These are phyloP conservation scores for Romanogobio albipinnatus DNA, from an alignment of 2,113 vertebrate species.

Conservation along the genomic window DNA sequence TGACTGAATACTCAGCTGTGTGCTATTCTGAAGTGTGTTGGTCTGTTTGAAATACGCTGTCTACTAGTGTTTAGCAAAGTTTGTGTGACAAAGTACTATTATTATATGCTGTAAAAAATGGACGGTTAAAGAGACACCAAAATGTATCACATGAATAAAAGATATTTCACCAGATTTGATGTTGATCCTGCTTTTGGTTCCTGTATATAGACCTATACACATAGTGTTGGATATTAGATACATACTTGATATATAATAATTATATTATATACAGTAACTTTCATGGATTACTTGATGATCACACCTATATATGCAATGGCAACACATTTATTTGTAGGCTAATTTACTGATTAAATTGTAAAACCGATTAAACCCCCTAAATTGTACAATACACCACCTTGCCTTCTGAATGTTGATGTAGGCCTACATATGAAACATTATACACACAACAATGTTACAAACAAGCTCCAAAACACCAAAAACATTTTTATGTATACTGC, in stretches of 20 bases:
- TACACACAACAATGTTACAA: no score
- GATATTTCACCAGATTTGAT: slow-evolving; percentile 82
- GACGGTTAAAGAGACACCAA: slow-evolving; percentile 78
- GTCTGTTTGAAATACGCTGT: slow-evolving; percentile 84
- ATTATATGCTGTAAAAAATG: slow-evolving; percentile 86
- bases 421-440: not conserved
- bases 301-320: not conserved
- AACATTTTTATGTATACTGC: not conserved
- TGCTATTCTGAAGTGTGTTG: slow-evolving; percentile 84
- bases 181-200: not conserved
- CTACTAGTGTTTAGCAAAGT: slow-evolving; percentile 88
- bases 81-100: slow-evolving; percentile 87
- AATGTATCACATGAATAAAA: slow-evolving; percentile 86
- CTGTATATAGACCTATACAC: not conserved
- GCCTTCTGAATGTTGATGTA: not conserved
- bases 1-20: slow-evolving; percentile 85
- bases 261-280: not conserved
- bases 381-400: not conserved
- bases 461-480: no score
- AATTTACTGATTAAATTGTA: not conserved
- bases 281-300: not conserved
- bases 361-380: not conserved
- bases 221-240: not conserved
- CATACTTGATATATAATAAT: not conserved
- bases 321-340: not conserved